Evolutionary conservation across 2,888 invertebrate species (phyloP).

Genomic region (Ophraella communa): DNA sequence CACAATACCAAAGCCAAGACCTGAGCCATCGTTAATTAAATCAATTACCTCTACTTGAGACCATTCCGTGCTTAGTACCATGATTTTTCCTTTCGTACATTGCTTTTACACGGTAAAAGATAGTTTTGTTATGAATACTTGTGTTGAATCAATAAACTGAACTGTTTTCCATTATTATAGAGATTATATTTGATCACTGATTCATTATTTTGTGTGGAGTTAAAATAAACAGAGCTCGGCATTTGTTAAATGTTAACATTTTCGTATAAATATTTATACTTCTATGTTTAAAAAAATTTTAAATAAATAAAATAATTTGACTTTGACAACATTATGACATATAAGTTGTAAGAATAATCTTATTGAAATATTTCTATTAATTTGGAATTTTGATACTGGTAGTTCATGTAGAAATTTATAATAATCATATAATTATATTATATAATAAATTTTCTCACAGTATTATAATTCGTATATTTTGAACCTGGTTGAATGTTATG

Average conservation of each 20-base stretch:
- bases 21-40: constrained; percentile 95
- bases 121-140: neutral
- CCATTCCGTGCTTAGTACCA: constrained; percentile 88
- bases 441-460: too few relatives aligned
- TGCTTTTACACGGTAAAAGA: constrained; percentile 18
- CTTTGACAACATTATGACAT: constrained; percentile 1
- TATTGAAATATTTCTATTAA: too few relatives aligned
- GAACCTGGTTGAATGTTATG: too few relatives aligned
- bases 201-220: neutral
- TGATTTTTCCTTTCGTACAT: constrained; percentile 29
- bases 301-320: neutral
- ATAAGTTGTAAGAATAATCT: too few relatives aligned
- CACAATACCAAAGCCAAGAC: constrained; percentile 97
- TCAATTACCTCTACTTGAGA: constrained; percentile 99
- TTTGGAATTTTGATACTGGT: too few relatives aligned
- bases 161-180: neutral
- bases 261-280: neutral
- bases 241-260: neutral
- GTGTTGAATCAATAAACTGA: constrained; percentile 5
- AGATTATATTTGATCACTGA: neutral
- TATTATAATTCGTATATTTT: too few relatives aligned
- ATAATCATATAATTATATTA: too few relatives aligned
- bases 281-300: neutral
- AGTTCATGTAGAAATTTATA: too few relatives aligned
- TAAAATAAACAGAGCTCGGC: neutral